Conservation (phyloP, 1,140 invertebrate species). For the Arion vulgaris region DNA sequence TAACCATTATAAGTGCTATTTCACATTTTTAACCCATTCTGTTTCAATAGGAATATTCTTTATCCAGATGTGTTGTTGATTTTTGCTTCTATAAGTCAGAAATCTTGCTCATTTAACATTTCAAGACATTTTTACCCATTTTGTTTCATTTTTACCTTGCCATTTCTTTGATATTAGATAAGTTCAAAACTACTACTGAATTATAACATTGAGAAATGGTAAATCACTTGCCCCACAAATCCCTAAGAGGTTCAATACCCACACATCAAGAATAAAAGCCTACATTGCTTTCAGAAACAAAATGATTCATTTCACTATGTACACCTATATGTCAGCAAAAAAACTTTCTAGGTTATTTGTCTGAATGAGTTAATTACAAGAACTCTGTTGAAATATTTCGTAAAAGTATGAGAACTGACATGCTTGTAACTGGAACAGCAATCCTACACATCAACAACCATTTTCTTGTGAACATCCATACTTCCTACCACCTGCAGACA, state of each 20-base stretch:
- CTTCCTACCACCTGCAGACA: slow-evolving; percentile 87
- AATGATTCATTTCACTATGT: neutral
- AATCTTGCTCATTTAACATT: no score
- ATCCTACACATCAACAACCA: slow-evolving; percentile 91
- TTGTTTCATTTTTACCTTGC: no score
- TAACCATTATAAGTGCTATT: no score
- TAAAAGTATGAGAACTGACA: neutral
- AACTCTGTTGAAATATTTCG: neutral
- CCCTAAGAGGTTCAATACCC: neutral
- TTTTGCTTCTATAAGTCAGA: no score
- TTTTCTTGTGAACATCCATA: slow-evolving; percentile 99
- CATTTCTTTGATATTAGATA: no score
- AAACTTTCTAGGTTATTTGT: neutral
- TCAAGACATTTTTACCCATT: no score
- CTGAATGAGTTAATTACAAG: neutral
- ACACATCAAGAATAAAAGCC: neutral
- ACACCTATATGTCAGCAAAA: neutral
- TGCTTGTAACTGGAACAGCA: neutral
- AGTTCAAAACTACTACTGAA: no score
- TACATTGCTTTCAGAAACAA: neutral
- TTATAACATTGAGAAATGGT: no score
- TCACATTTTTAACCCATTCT: no score
- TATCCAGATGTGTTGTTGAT: no score
- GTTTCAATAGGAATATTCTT: no score
- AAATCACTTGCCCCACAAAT: neutral